Evolutionary conservation across 2,888 invertebrate genomes (phyloP), one percentile per base, ranked within the genome.

Genomic region (Boloria selene): DNA sequence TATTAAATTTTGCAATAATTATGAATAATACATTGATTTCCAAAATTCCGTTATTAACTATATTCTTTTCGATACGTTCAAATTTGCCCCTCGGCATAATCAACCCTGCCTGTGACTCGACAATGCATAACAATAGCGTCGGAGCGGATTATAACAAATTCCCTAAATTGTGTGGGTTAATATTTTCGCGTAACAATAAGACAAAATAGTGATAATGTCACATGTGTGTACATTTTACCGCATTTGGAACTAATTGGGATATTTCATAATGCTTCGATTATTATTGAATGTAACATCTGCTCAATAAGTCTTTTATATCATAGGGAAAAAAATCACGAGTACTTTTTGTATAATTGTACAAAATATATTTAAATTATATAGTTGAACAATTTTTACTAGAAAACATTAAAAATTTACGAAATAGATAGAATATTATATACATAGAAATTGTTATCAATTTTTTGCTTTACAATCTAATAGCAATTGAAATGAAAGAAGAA

Each of bases 171-270:
- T 91, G 88, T 88, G 88, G 90, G 87, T 90, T 87, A 87, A 90
- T 90, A 90, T 87, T 88, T 86, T 81, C 78, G 79, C 75, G 73
- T 76, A 88, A 92, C 90, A 91, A 91, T 90, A 87, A 88, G 87
- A 88, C 88, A 86, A 88, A 88, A 87, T 88, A 86, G 85, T 86
- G 86, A 87, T 87, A 89, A 86, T 88, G 89, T 87, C 90, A 79
- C 89, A 90, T 91, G 90, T 88, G 90, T 79, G 81, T 83, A 82
- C 79, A 83, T 86, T 86, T 85, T 86, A 86, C 84, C 84, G 85
- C 87, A 82, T 88, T 91, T 84, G 89, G 87, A 88, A 92, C 91
- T 92, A 92, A 92, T 92, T 90, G 91, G 80, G 82, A 88, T 86
- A 86, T 90, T 88, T 83, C 83, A 85, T 87, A 86, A 87, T 81